Evolutionary conservation across 2,888 invertebrate genomes (phyloP), one percentile per base, ranked within the genome.

Genomic region (Allolobophora icterica): DNA sequence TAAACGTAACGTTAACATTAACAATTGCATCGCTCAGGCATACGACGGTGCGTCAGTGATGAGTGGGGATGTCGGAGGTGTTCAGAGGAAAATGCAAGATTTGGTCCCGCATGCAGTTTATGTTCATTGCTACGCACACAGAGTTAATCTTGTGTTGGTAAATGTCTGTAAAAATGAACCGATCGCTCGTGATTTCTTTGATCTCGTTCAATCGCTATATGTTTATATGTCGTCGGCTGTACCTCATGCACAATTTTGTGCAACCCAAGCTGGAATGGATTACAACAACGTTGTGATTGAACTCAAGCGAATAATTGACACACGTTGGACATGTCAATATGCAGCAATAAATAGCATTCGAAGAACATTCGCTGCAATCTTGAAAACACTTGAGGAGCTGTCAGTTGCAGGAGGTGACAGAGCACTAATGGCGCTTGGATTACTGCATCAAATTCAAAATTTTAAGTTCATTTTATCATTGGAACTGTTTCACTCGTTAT

Each of bases 11-110:
- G n/a, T n/a, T n/a, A n/a, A n/a, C n/a, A n/a, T n/a, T n/a, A n/a
- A n/a, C n/a, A n/a, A n/a, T n/a, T n/a, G n/a, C n/a, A n/a, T n/a
- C n/a, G n/a, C n/a, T n/a, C n/a, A n/a, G n/a, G n/a, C n/a, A n/a
- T n/a, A n/a, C n/a, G n/a, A n/a, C 83, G 83, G 83, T 83, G 83
- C 83, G 83, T 83, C 83, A 83, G 83, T 83, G 83, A 83, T 83
- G 83, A 83, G 83, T 83, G 83, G 83, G 33, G 83, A 83, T 83
- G 33, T 83, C 33, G 83, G 83, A 83, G 83, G 83, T 83, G 83
- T 83, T 83, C 6, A 83, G 83, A 24, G 83, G 17, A 83, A 83
- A 83, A 83, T 83, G 83, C 83, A 83, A 83, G 83, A 83, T 33
- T 11, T 83, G 83, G 83, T 83, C 15, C 83, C 17, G 83, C 83